Conservation (phyloP, 2,113 vertebrate species). For the Paratilapia polleni region DNA sequence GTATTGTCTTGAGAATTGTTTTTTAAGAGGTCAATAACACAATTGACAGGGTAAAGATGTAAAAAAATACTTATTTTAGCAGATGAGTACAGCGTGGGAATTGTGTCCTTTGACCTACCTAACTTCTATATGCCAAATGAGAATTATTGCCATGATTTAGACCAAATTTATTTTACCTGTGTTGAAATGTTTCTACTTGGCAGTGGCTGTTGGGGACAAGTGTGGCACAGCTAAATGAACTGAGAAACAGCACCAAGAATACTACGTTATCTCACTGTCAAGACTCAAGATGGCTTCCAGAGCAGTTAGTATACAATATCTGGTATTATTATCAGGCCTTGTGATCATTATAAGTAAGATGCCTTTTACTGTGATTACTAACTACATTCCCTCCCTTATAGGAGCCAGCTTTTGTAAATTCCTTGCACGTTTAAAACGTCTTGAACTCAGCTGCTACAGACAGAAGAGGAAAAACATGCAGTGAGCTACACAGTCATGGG, state of each 20-base stretch:
- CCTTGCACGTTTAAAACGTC: neutral
- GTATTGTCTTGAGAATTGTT: neutral
- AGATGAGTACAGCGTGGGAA: neutral
- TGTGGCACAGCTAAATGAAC: neutral
- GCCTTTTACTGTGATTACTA: neutral
- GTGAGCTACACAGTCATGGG: constrained; percentile 23
- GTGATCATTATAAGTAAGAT: neutral
- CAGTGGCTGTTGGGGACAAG: neutral
- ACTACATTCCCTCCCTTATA: neutral
- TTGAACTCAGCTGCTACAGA: constrained; percentile 13
- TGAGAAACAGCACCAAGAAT: neutral
- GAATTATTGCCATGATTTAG: neutral
- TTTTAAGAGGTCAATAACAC: neutral
- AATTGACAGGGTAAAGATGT: neutral
- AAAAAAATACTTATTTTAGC: neutral
- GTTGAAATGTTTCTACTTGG: neutral
- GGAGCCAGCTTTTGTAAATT: neutral
- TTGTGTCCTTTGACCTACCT: neutral
- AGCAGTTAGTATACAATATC: neutral
- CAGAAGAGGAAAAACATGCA: constrained; percentile 11
- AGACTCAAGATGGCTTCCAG: constrained; percentile 8
- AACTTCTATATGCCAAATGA: neutral
- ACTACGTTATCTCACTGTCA: neutral
- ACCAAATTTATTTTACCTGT: neutral
- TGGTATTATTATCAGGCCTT: neutral